Evolutionary conservation across 2,113 vertebrate genomes (phyloP).

Genomic region (Myotis davidii): DNA sequence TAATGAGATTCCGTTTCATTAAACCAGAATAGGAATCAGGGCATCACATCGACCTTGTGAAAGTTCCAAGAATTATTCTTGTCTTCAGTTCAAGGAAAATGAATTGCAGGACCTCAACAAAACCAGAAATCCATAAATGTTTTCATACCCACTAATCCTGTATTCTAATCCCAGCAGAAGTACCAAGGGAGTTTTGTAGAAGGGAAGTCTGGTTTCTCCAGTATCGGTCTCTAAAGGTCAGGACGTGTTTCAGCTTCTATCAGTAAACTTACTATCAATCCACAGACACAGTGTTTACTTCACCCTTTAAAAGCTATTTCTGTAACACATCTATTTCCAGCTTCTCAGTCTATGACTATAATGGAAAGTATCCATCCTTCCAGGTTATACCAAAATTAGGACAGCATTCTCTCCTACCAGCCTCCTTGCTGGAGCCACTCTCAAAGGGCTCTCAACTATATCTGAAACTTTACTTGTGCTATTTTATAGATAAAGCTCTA

Average conservation of each 20-base stretch:
- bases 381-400: conserved; percentile 32
- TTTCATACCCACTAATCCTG: not conserved
- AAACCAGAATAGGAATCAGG: conserved; percentile 58
- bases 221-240: conserved; percentile 30
- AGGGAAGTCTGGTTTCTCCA: conserved; percentile 4
- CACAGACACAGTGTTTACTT: not conserved
- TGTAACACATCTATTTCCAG: not conserved
- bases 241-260: not conserved
- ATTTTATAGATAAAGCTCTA: not conserved
- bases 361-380: not conserved
- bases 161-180: not conserved
- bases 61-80: conserved; percentile 23
- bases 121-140: conserved; percentile 6
- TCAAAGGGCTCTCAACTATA: not conserved
- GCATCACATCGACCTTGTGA: conserved; percentile 15
- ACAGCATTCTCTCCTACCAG: not conserved
- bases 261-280: conserved; percentile 5
- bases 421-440: not conserved
- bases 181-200: conserved; percentile 32
- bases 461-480: not conserved
- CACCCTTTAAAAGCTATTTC: conserved; percentile 25
- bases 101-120: conserved; percentile 17
- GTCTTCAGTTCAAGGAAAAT: not conserved
- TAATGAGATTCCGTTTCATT: conserved; percentile 49
- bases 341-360: not conserved